These are phyloP conservation scores for Numenius arquata DNA, from an alignment of 2,113 vertebrate genomes.

Conservation along the genomic window DNA sequence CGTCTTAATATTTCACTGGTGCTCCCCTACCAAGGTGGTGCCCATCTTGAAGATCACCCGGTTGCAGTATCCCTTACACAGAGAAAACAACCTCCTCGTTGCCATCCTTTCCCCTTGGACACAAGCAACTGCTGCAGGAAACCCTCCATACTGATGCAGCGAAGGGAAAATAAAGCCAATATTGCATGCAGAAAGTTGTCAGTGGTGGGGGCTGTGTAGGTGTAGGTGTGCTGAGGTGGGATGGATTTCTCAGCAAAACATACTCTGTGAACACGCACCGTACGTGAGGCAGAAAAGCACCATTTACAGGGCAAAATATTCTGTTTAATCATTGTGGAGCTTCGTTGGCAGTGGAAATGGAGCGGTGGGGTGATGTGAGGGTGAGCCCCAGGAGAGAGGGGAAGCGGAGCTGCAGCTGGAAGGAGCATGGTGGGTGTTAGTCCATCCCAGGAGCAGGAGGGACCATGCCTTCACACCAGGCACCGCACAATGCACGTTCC, in stretches of 20 bases:
- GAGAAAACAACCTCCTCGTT: background rate
- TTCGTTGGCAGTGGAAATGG: background rate
- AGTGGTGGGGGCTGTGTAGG: background rate
- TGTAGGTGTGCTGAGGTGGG: background rate
- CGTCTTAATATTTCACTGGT: background rate
- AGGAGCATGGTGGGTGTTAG: background rate
- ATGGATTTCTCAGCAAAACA: background rate
- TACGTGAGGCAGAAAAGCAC: background rate
- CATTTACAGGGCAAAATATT: background rate
- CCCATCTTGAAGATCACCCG: background rate
- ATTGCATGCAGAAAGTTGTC: rapidly evolving
- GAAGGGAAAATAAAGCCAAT: background rate
- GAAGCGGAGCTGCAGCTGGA: background rate
- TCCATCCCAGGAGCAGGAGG: background rate
- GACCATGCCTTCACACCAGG: background rate
- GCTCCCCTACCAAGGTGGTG: background rate
- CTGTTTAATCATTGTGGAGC: background rate
- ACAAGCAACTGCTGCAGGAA: background rate
- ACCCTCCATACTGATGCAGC: background rate
- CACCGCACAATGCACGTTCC: rapidly evolving
- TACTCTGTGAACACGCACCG: rapidly evolving
- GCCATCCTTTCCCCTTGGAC: background rate
- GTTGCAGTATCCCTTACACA: no score
- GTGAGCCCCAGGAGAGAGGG: background rate
- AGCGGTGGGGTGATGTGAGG: background rate